A percentile compares a stretch with the other conserved stretches of the same genome.
Conservation (phyloP, 2,797 vertebrate genomes). For the Lateolabrax maculatus region DNA sequence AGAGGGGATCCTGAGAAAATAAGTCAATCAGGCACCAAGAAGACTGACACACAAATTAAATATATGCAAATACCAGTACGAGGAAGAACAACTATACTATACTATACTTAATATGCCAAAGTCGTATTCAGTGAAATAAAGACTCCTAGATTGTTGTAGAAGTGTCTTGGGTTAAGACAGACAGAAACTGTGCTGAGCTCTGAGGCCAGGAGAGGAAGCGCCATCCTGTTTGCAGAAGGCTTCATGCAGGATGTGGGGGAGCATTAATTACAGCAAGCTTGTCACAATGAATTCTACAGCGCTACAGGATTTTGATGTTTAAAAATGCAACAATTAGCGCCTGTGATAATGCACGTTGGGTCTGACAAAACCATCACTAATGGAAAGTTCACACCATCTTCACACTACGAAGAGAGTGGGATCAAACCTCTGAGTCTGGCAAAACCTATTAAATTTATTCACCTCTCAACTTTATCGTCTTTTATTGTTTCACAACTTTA, state of each 20-base stretch:
- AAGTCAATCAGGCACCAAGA: no score
- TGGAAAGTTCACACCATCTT: conserved; percentile 25
- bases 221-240: background rate
- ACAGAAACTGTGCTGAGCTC: no score
- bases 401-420: background rate
- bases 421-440: conserved; percentile 1
- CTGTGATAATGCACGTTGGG: background rate
- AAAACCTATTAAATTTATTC: background rate
- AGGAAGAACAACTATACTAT: no score
- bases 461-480: background rate
- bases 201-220: background rate
- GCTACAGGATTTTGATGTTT: conserved; percentile 11
- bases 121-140: background rate
- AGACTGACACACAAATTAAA: no score
- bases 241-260: background rate
- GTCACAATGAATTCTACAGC: conserved; percentile 12
- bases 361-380: background rate
- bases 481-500: conserved; percentile 8
- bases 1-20: no score
- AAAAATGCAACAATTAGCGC: conserved; percentile 41
- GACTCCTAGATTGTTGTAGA: background rate
- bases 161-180: background rate
- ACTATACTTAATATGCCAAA: no score
- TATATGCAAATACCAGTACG: no score
- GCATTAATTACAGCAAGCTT: background rate